A percentile compares a stretch with the other conserved stretches of the same genome.
These are phyloP conservation scores for Drosophila prolongata DNA, from an alignment of 2,888 invertebrate genomes.

Conservation along the genomic window DNA sequence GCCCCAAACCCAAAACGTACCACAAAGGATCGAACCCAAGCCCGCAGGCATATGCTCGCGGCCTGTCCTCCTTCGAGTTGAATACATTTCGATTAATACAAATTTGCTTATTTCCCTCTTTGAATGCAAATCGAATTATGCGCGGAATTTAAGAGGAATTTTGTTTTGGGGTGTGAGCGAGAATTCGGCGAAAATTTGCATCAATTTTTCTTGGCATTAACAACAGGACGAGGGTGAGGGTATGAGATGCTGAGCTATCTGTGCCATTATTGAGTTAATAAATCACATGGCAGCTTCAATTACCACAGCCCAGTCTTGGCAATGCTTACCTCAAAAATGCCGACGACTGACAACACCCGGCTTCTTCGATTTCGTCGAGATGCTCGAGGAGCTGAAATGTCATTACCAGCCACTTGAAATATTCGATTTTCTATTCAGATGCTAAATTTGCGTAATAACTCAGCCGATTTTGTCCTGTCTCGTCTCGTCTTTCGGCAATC, in stretches of 20 bases:
- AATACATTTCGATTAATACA: constrained; percentile 63
- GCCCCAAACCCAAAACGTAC: constrained; percentile 13
- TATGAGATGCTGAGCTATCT: constrained; percentile 32
- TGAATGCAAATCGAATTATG: constrained; percentile 69
- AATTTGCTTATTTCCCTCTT: constrained; percentile 43
- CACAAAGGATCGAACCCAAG: constrained; percentile 27
- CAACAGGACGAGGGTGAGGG: constrained; percentile 9
- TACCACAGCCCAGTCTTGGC: constrained; percentile 39
- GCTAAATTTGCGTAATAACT: constrained; percentile 76
- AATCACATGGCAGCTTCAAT: constrained; percentile 74
- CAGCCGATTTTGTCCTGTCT: constrained; percentile 37
- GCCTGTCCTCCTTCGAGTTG: constrained; percentile 30
- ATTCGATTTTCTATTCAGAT: constrained; percentile 77
- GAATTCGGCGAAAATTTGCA: constrained; percentile 65
- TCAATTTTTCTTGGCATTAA: constrained; percentile 71
- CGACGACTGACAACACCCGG: constrained; percentile 38
- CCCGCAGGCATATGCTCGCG: constrained; percentile 31
- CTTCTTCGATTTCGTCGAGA: constrained; percentile 19
- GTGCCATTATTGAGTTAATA: constrained; percentile 76
- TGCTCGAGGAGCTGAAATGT: constrained; percentile 63
- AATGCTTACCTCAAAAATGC: constrained; percentile 67
- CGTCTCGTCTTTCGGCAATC: constrained; percentile 22
- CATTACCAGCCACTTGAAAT: constrained; percentile 78
- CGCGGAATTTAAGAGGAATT: constrained; percentile 65
- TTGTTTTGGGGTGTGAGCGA: constrained; percentile 17